Conservation (phyloP, 2,113 vertebrate genomes). For the Erythrolamprus reginae region DNA sequence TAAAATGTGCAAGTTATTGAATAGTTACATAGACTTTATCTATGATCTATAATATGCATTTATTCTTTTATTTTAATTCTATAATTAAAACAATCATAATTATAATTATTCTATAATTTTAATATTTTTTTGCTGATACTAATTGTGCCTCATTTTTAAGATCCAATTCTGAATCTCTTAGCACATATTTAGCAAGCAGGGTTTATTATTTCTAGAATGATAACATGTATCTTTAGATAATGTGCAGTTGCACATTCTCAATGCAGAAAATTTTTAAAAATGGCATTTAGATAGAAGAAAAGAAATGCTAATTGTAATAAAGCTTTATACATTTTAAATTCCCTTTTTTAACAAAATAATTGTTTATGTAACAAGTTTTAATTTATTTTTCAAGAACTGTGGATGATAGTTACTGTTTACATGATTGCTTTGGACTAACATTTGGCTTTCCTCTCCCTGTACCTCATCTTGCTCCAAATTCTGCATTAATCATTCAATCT, state of each 20-base stretch:
- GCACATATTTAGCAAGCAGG: background rate
- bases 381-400: background rate
- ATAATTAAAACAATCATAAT: background rate
- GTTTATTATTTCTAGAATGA: background rate
- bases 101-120: background rate
- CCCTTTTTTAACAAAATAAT: background rate
- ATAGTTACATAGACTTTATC: background rate
- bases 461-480: background rate
- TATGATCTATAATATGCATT: background rate
- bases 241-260: background rate
- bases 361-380: background rate
- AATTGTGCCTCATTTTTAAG: background rate
- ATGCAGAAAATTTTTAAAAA: background rate
- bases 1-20: background rate
- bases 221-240: background rate
- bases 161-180: background rate
- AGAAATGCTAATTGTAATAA: slow-evolving; percentile 1
- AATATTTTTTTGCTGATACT: background rate
- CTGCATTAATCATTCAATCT: background rate
- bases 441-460: background rate
- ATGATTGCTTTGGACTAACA: background rate
- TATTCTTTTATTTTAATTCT: background rate
- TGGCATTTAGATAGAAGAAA: background rate
- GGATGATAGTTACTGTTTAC: background rate
- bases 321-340: background rate